Base-by-base conservation (phyloP, 2,113 vertebrate genomes). In the Lates calcarifer region DNA sequence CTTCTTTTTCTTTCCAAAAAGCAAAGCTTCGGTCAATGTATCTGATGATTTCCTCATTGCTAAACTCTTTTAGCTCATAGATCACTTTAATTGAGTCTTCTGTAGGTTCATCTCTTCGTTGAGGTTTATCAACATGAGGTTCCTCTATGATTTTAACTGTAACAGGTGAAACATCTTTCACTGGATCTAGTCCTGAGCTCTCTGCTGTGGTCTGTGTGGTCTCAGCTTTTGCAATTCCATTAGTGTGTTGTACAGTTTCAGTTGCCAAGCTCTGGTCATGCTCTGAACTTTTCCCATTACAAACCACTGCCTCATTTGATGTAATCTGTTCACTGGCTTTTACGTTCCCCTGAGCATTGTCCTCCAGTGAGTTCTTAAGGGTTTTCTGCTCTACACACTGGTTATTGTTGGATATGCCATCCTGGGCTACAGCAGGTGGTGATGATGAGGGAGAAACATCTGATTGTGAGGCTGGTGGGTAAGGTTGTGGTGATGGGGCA, bases 1-100 rank as follows among this genome's bases (percentile, higher is more conserved):
- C 96, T 88, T 99, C 98, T 84, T 97, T 98, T 94, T 98, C 97
- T 91, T 99, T 99, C 98, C 98, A 99, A 90, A 99, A 99, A 67
- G 97, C 97, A 93, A 99, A 99, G 89, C 98, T 99, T 29, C 97
- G 95, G 81, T 99, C 97, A 3, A 99, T 99, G 86, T 98, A 99
- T 79, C 95, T 94, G 83, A 97, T 98, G 82, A 99, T 96, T 53
- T 98, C 97, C 80, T 99, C 97, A 35, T 97, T 97, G 74, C 96
- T 98, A 90, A 99, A 98, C 84, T 98, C 97, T 55, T 97, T 97
- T 60, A 98, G 95, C 68, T 97, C 98, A 0, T 96, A 96, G 51
- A 98, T 93, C 5, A 96, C 85, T 89, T 96, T 96, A 80, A 97
- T 93, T 33, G 96, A 94, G 75, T 96, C 94, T 70, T 87, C 83